Conservation (phyloP, 2,888 invertebrate genomes). For the Drosophila limbata region DNA sequence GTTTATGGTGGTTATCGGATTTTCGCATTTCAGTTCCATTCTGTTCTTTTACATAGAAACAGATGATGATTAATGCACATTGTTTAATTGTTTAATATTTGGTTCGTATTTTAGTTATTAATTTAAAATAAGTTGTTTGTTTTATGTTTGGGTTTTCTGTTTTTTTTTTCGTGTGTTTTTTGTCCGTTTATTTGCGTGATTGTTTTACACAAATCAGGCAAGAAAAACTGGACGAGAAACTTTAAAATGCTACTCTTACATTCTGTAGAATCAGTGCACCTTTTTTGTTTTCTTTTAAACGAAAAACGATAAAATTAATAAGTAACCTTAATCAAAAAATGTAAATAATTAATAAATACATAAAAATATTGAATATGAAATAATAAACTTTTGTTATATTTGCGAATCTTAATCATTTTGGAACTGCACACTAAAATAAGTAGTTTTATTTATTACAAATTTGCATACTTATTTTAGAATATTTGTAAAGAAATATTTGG, state of each 20-base stretch:
- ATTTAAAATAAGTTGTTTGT: slow-evolving; percentile 55
- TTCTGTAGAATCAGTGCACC: slow-evolving; percentile 84
- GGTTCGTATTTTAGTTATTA: slow-evolving; percentile 40
- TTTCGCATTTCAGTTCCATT: slow-evolving; percentile 59
- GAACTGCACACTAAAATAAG: slow-evolving; percentile 1
- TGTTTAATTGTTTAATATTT: slow-evolving; percentile 42
- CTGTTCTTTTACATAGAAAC: slow-evolving; percentile 38
- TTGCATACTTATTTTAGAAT: slow-evolving; percentile 8
- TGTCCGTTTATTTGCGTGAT: slow-evolving; percentile 83
- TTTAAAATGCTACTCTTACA: slow-evolving; percentile 85
- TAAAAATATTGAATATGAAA: neutral
- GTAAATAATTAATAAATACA: slow-evolving; percentile 8
- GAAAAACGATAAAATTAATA: slow-evolving; percentile 40
- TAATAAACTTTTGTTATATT: neutral
- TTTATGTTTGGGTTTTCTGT: slow-evolving; percentile 45
- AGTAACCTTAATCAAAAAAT: slow-evolving; percentile 23
- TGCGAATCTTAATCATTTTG: slow-evolving; percentile 11
- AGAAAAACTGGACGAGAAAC: slow-evolving; percentile 83
- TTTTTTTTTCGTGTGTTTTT: slow-evolving; percentile 55
- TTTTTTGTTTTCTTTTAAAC: slow-evolving; percentile 63
- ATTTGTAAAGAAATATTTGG: slow-evolving; percentile 7
- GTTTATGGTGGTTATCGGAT: slow-evolving; percentile 50
- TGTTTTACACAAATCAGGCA: slow-evolving; percentile 81
- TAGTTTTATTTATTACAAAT: neutral
- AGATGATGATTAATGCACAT: slow-evolving; percentile 46